Evolutionary conservation across 2,888 invertebrate genomes (phyloP).

Genomic region (Aleiodes testaceus): DNA sequence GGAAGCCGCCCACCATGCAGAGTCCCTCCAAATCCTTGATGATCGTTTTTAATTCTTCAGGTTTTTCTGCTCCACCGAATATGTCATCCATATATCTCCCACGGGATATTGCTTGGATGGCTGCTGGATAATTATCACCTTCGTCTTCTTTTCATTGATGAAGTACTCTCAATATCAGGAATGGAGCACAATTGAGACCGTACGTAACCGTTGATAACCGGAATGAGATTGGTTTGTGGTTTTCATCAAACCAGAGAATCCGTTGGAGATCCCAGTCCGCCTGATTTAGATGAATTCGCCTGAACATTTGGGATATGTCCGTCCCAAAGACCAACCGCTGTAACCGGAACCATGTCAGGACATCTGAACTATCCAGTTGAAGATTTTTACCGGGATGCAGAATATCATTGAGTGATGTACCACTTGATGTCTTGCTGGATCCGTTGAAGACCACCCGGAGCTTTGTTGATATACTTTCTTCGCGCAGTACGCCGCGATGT

Average conservation of each 20-base stretch:
- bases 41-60: neutral
- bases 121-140: constrained; percentile 14
- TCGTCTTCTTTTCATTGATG: neutral
- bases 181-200: neutral
- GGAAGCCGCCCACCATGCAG: constrained; percentile 48
- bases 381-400: neutral
- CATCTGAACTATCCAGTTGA: neutral
- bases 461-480: constrained; percentile 33
- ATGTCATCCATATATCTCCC: constrained; percentile 50
- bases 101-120: constrained; percentile 6
- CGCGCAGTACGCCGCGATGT: constrained; percentile 38
- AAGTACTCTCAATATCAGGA: neutral
- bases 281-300: neutral
- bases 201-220: constrained; percentile 18
- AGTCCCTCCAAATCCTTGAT: constrained; percentile 33
- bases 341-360: neutral
- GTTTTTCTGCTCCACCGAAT: constrained; percentile 36
- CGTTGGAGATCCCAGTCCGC: neutral
- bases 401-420: constrained; percentile 1
- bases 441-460: constrained; percentile 47
- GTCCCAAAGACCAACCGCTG: neutral
- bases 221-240: neutral
- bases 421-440: constrained; percentile 30
- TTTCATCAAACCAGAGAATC: neutral
- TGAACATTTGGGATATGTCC: constrained; percentile 1